Conservation (phyloP, 2,888 invertebrate genomes). For the Sialis fuliginosa region DNA sequence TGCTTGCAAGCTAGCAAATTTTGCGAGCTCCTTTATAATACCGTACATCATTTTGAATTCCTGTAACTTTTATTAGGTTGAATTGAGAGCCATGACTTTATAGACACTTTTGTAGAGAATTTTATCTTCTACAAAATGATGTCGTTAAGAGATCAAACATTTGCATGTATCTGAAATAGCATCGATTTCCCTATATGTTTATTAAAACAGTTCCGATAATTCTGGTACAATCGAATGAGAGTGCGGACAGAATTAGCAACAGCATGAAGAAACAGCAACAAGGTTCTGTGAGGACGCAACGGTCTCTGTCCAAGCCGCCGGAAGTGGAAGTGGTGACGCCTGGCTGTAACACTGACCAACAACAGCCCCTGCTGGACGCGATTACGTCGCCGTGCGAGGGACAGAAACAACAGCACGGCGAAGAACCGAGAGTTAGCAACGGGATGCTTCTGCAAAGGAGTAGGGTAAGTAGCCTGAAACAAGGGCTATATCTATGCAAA, state of each 20-base stretch:
- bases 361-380: conserved; percentile 1
- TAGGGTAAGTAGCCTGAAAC: background rate
- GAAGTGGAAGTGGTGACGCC: background rate
- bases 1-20: no score
- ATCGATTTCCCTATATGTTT: no score
- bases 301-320: conserved; percentile 3
- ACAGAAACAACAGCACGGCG: background rate
- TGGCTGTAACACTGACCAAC: background rate
- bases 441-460: background rate
- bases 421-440: background rate
- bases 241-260: background rate
- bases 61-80: no score
- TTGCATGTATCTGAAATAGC: no score
- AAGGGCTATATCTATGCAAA: no score
- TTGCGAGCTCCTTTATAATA: no score
- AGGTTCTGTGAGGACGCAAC: conserved; percentile 2
- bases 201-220: background rate
- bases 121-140: no score
- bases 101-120: no score
- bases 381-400: background rate
- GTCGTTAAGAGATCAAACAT: no score
- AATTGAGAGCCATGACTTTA: no score
- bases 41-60: no score
- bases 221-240: background rate
- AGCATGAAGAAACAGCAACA: conserved; percentile 4